Base-by-base conservation (phyloP, 2,888 invertebrate genomes). In the Cosmopolites sordidus region DNA sequence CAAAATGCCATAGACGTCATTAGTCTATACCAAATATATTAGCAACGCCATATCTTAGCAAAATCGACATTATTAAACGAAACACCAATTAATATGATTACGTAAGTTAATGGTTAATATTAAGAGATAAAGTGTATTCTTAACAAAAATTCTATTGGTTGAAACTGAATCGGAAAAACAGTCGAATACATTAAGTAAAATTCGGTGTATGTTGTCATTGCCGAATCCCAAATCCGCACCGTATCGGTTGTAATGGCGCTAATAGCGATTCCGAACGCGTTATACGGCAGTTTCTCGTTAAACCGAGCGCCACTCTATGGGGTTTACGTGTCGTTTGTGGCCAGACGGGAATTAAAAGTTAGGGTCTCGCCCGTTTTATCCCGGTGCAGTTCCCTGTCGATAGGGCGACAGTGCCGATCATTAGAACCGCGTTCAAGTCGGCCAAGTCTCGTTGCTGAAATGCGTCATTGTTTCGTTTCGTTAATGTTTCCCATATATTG, bases 311-410 rank as follows among this genome's bases (percentile, higher is more conserved):
- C 70, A 52, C 54, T 48, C 58, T 54, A 48, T 54, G 51, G 49
- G 67, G 69, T 71, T 71, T 71, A 70, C 72, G 72, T 72, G 72
- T 70, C 72, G 67, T 72, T 72, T 71, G 72, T 64, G 72, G 70
- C 69, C 65, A 63, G 66, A 64, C 61, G 62, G 70, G 72, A 72
- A 72, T 72, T 72, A 72, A 72, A 72, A 72, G 68, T 72, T 71
- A 67, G 70, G 67, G 67, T 62, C n/a, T n/a, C 65, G 65, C 68
- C 69, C 69, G 69, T 66, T 68, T 66, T 64, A 63, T 54, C 58
- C 54, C 46, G n/a, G 42, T 22, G 8, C 8, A 22, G 37, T 40
- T 49, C 22, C 37, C 16, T 41, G 41, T 30, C 38, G 48, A 48
- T 54, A 40, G 39, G 48, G 44, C 48, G 22, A 22, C 45, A 45